Evolutionary conservation across 2,888 invertebrate species (phyloP).

Genomic region (Rhorus exstirpatorius): DNA sequence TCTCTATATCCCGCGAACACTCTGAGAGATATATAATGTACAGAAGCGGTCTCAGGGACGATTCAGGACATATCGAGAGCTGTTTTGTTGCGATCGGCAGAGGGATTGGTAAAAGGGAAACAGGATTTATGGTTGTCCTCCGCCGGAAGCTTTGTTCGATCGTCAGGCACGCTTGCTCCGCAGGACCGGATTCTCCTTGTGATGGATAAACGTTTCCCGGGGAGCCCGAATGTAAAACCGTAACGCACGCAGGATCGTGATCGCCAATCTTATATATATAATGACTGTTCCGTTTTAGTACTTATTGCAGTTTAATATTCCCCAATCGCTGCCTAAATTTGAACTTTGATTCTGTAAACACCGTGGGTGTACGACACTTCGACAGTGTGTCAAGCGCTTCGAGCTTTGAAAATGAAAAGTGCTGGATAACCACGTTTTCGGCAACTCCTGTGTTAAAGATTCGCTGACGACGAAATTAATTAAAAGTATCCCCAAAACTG

Average conservation of each 20-base stretch:
- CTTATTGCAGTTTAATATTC: background rate
- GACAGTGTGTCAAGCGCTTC: too few species aligned
- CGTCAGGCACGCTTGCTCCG: conserved; percentile 33
- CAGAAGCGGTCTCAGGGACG: background rate
- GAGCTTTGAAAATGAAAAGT: too few species aligned
- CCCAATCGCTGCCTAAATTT: too few species aligned
- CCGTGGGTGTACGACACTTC: too few species aligned
- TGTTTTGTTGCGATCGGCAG: conserved; percentile 40
- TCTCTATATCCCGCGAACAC: conserved; percentile 2
- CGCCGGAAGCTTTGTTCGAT: conserved; percentile 43
- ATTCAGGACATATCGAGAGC: conserved; percentile 4
- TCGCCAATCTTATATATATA: conserved; percentile 10
- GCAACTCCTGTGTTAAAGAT: too few species aligned
- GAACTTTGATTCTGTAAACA: too few species aligned
- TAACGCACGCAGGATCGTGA: conserved; percentile 6
- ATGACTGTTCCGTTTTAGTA: conserved; percentile 5
- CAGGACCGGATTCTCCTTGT: conserved; percentile 26
- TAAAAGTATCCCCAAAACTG: too few species aligned
- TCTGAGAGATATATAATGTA: conserved; percentile 12
- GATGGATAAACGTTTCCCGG: conserved; percentile 19
- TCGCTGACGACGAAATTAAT: too few species aligned
- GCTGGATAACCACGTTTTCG: too few species aligned
- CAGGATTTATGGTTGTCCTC: conserved; percentile 53
- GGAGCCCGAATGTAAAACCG: background rate
- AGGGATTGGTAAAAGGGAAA: conserved; percentile 47